A percentile compares a stretch with the other conserved stretches of the same genome.
These are phyloP conservation scores for Erebia aethiops DNA, from an alignment of 2,888 invertebrate species.

Conservation along the genomic window DNA sequence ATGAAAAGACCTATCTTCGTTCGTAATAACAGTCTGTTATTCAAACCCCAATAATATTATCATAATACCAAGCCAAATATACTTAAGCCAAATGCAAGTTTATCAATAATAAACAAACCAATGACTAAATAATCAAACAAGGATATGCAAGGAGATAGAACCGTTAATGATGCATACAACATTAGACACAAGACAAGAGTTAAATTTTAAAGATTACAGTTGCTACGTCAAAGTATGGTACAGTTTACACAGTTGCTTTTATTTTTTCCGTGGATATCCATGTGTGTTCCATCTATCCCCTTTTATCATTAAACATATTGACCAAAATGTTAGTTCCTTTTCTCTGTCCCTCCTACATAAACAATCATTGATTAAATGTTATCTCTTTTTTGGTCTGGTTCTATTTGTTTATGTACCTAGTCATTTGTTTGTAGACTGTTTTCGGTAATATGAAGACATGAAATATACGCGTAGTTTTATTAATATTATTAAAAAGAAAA, in stretches of 20 bases:
- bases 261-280: constrained; percentile 52
- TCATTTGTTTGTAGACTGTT: not conserved
- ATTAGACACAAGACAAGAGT: constrained; percentile 12
- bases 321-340: not conserved
- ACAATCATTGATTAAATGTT: constrained; percentile 3
- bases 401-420: not conserved
- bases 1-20: no score
- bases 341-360: not conserved
- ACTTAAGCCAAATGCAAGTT: not conserved
- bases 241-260: constrained; percentile 63
- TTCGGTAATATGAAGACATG: no score
- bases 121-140: not conserved
- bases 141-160: constrained; percentile 5
- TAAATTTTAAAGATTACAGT: constrained; percentile 16
- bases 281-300: constrained; percentile 50
- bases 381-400: constrained; percentile 1
- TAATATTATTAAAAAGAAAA: not conserved
- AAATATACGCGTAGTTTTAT: not conserved
- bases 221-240: constrained; percentile 26
- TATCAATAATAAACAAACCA: not conserved
- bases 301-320: constrained; percentile 47
- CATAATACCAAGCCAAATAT: not conserved
- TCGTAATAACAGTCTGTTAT: not conserved
- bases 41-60: not conserved
- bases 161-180: not conserved